Evolutionary conservation across 2,113 vertebrate genomes (phyloP), one percentile per base, ranked within the genome.

Genomic region (Hemicordylus capensis): DNA sequence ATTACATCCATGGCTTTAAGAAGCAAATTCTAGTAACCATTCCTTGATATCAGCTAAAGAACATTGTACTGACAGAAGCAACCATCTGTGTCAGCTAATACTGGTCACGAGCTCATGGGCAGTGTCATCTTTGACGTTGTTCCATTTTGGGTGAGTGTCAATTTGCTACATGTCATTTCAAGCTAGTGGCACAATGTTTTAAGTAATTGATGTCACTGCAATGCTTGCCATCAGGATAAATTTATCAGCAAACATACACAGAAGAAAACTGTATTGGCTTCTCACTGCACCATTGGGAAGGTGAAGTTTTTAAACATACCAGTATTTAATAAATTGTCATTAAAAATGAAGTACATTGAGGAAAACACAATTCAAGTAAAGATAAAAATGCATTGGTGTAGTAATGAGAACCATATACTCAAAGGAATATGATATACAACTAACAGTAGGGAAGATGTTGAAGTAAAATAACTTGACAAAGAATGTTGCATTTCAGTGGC

Each of bases 1-100:
- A 59, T 31, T 90, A n/a, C n/a, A 78, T 77, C 80, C 69, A 87
- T 87, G 89, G 58, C 73, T 87, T 70, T 76, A 88, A 84, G 80
- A 69, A 75, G 85, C 92, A 83, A 86, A 80, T 84, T 89, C 64
- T 61, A 88, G 69, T 22, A 85, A 80, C 80, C 67, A 86, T 34
- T 85, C 89, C 87, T 87, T 61, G 66, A 3, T 8, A 42, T 58
- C 48, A 42, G 64, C 15, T 69, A 39, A 42, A 46, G 51, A 58
- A 67, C 14, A 19, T 26, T 72, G 80, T 3, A 44, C 20, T 44
- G 54, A 82, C 34, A 70, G 24, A 73, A 1, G 19, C 20, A n/a
- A 42, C 61, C 46, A 37, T 12, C 80, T 80, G 83, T 69, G 64
- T 46, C 46, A 15, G 1, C 31, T 58, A 39, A 17, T 78, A 54